Percentiles rank a stretch among this genome's conserved stretches.
phyloP scores from a whole-genome alignment of 1,140 invertebrate species.

The Pseudomyrmex pallidus region DNA sequence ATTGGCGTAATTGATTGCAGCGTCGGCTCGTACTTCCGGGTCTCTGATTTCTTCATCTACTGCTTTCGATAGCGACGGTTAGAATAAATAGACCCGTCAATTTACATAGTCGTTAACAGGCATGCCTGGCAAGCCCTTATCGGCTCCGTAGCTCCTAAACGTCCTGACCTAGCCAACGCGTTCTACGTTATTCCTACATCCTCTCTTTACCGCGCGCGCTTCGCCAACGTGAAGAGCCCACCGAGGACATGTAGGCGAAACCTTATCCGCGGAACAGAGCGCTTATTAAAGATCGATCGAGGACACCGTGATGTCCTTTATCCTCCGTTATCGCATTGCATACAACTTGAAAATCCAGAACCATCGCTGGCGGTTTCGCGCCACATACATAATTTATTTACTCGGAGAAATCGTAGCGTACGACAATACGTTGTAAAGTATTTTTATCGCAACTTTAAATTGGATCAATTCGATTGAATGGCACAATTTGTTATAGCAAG shows the following conservation, averaged over 20 bases:
- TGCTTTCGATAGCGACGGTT: slow-evolving; percentile 76
- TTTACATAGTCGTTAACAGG: slow-evolving; percentile 82
- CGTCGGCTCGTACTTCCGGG: slow-evolving; percentile 62
- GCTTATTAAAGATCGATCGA: slow-evolving; percentile 78
- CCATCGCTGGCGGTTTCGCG: slow-evolving; percentile 48
- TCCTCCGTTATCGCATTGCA: slow-evolving; percentile 70
- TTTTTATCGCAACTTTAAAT: slow-evolving; percentile 18
- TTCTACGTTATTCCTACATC: slow-evolving; percentile 67
- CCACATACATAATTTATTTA: slow-evolving; percentile 44
- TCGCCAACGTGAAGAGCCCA: slow-evolving; percentile 53
- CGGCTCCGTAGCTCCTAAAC: slow-evolving; percentile 74
- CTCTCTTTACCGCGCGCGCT: slow-evolving; percentile 29
- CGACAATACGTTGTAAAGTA: slow-evolving; percentile 27
- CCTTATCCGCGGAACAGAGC: slow-evolving; percentile 63
- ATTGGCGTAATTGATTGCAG: slow-evolving; percentile 71
- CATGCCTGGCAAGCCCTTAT: slow-evolving; percentile 79
- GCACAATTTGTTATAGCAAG: slow-evolving; percentile 5
- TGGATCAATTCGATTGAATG: slow-evolving; percentile 35
- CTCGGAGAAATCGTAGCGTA: not conserved
- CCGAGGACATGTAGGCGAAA: slow-evolving; percentile 45
- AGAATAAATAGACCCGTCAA: slow-evolving; percentile 82
- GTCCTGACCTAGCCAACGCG: slow-evolving; percentile 79
- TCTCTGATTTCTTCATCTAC: slow-evolving; percentile 76
- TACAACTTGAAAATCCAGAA: slow-evolving; percentile 58
- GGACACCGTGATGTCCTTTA: slow-evolving; percentile 65